phyloP scores from a whole-genome alignment of 2,888 invertebrate genomes.

The Isotomurus palustris region DNA sequence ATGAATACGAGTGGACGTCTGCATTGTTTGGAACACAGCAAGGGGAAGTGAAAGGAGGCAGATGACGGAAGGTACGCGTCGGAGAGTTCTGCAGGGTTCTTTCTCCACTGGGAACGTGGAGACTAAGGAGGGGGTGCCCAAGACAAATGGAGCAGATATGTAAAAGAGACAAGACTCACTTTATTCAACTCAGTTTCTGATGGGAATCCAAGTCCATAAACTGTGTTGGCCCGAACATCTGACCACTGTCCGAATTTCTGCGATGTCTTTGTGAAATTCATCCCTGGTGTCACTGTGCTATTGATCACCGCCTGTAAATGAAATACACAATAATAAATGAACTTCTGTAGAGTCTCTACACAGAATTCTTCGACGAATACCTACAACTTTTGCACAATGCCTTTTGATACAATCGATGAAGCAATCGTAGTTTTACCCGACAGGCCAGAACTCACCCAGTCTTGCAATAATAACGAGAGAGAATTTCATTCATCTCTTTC shows the following conservation, averaged over 20 bases:
- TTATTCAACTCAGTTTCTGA: constrained; percentile 91
- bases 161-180: constrained; percentile 52
- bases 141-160: not conserved
- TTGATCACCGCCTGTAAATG: constrained; percentile 82
- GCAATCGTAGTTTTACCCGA: no score
- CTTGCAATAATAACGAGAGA: no score
- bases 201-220: constrained; percentile 92
- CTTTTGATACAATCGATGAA: no score
- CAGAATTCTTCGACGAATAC: no score
- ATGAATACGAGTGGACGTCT: no score
- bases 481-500: no score
- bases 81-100: not conserved
- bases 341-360: no score
- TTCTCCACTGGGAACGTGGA: no score
- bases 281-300: constrained; percentile 92
- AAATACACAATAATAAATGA: not conserved
- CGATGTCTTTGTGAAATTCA: constrained; percentile 98
- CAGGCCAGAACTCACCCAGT: no score
- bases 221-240: constrained; percentile 91
- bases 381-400: no score
- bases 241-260: constrained; percentile 99
- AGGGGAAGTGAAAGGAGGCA: not conserved
- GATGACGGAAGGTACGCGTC: not conserved
- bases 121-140: not conserved
- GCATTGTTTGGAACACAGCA: no score